phyloP scores from a whole-genome alignment of 2,888 invertebrate genomes.

The Lucinisca nassula region DNA sequence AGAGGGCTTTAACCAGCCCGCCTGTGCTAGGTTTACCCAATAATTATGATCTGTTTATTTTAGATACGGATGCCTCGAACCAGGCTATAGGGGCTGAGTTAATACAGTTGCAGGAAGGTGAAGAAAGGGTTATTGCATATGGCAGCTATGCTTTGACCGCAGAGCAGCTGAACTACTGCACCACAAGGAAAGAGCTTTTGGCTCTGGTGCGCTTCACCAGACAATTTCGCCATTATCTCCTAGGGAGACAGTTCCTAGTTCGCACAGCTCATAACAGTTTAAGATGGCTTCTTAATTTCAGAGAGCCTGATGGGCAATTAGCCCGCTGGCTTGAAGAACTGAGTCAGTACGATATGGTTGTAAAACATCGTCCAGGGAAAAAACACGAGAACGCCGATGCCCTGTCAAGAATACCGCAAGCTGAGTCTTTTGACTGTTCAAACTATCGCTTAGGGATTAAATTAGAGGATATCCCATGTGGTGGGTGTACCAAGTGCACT shows the following conservation, averaged over 20 bases:
- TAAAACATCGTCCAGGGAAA: not conserved
- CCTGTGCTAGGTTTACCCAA: conserved; percentile 10
- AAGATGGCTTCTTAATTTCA: not conserved
- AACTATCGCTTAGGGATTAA: not conserved
- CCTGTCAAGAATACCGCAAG: not conserved
- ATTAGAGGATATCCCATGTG: conserved; percentile 23
- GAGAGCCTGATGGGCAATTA: not conserved
- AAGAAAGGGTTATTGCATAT: not conserved
- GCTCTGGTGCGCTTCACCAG: not conserved
- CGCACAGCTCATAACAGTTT: not conserved
- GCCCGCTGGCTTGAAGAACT: not conserved
- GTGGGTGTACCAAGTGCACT: conserved; percentile 38
- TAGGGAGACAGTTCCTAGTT: not conserved
- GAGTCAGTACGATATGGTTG: not conserved
- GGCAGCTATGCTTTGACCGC: not conserved
- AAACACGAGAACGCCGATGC: not conserved
- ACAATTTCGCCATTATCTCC: not conserved
- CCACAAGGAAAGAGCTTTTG: not conserved
- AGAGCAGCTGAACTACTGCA: conserved; percentile 3
- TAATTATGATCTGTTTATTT: not conserved
- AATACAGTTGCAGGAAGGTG: not conserved
- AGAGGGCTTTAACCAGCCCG: not conserved
- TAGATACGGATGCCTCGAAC: not conserved
- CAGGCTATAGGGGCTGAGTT: not conserved
- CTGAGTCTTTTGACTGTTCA: not conserved